These are phyloP conservation scores for Drosophila paucipuncta DNA, from an alignment of 2,888 invertebrate species.

Conservation along the genomic window DNA sequence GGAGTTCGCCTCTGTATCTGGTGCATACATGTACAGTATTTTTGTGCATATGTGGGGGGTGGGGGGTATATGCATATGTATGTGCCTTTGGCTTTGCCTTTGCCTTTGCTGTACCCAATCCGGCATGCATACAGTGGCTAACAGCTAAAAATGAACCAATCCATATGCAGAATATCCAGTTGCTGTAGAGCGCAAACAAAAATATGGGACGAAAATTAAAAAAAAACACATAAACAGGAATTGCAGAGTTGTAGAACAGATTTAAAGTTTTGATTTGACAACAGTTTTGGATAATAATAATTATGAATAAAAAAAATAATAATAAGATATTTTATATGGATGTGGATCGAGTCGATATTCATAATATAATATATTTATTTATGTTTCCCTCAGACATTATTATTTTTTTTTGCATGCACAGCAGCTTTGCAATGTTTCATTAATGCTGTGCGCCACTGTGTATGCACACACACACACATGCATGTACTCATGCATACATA, in stretches of 20 bases:
- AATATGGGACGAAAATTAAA: background rate
- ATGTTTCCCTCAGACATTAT: background rate
- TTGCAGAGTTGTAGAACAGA: background rate
- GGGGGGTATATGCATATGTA: slow-evolving; percentile 20
- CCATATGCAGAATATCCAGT: background rate
- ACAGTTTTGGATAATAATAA: background rate
- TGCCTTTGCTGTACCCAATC: slow-evolving; percentile 14
- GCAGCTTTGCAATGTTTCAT: background rate
- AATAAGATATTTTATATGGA: background rate
- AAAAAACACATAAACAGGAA: background rate
- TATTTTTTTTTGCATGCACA: background rate
- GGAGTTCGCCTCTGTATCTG: slow-evolving; percentile 44
- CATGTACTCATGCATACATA: slow-evolving; percentile 16
- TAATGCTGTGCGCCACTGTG: background rate
- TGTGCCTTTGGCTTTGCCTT: slow-evolving; percentile 14
- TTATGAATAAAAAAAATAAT: background rate
- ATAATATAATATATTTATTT: background rate
- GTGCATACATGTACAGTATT: slow-evolving; percentile 23
- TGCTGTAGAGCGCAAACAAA: background rate
- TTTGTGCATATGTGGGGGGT: slow-evolving; percentile 3
- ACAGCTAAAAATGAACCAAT: background rate
- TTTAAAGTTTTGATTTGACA: background rate
- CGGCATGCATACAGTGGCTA: slow-evolving; percentile 3
- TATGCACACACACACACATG: background rate
- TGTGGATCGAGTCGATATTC: background rate